Evolutionary conservation across 2,888 invertebrate genomes (phyloP).

Genomic region (Bugula neritina): DNA sequence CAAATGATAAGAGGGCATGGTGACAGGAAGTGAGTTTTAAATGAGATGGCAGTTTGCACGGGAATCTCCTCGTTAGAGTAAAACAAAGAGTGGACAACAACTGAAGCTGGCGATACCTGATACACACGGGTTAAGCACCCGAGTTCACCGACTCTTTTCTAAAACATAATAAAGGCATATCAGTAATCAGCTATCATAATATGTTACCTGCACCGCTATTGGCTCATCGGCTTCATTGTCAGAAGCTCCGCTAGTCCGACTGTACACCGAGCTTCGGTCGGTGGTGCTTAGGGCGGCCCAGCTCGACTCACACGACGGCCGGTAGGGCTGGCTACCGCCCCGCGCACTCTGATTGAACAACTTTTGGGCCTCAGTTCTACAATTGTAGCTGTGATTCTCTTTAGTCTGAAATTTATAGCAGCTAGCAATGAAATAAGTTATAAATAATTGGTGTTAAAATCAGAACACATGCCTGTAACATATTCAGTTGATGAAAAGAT

Average conservation of each 20-base stretch:
- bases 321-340: not conserved
- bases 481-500: too few species aligned
- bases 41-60: too few species aligned
- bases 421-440: too few species aligned
- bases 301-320: constrained; percentile 14
- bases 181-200: not conserved
- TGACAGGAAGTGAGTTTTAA: too few species aligned
- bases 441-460: too few species aligned
- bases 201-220: not conserved
- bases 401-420: constrained; percentile 9
- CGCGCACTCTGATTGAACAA: constrained; percentile 4
- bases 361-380: constrained; percentile 25
- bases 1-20: too few species aligned
- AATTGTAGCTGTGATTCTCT: constrained; percentile 27
- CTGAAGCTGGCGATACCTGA: not conserved
- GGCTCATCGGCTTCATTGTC: constrained; percentile 12
- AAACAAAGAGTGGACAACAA: too few species aligned
- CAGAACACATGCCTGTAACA: too few species aligned
- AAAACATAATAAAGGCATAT: not conserved
- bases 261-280: constrained; percentile 13
- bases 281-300: constrained; percentile 19
- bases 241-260: not conserved
- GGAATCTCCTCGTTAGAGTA: too few species aligned
- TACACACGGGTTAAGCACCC: not conserved
- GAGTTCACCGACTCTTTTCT: not conserved